Percentiles rank a stretch among this genome's conserved stretches.
Conservation (phyloP, 1,140 invertebrate species). For the Drosophila burlai region DNA sequence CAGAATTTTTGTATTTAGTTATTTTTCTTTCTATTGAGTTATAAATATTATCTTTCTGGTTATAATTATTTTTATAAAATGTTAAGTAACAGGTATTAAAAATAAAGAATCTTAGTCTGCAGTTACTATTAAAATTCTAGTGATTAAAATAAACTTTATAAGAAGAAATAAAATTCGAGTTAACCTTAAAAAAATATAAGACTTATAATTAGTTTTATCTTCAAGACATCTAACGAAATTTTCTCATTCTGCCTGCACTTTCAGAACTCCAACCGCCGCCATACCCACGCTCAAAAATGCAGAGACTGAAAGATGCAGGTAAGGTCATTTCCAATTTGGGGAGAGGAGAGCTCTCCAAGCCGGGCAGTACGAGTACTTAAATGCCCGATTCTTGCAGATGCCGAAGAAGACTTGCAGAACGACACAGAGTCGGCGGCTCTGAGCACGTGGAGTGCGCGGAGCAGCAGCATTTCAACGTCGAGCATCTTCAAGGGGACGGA, state of each 20-base stretch:
- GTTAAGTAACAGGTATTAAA: too few relatives aligned
- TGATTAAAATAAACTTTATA: too few relatives aligned
- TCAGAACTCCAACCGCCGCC: slow-evolving; percentile 91
- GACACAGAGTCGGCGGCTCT: slow-evolving; percentile 55
- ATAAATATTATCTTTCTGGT: not conserved
- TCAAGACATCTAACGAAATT: slow-evolving; percentile 5
- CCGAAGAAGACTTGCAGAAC: slow-evolving; percentile 73
- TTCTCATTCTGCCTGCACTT: slow-evolving; percentile 82
- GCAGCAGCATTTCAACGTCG: slow-evolving; percentile 57
- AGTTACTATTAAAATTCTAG: too few relatives aligned
- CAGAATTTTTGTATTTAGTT: not conserved
- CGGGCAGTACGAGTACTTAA: not conserved
- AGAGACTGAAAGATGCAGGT: slow-evolving; percentile 91
- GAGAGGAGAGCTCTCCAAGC: not conserved
- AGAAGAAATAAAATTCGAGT: too few relatives aligned
- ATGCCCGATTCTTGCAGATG: slow-evolving; percentile 47
- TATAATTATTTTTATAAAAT: not conserved
- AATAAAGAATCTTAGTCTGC: not conserved
- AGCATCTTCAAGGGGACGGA: slow-evolving; percentile 59
- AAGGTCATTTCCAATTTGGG: slow-evolving; percentile 65
- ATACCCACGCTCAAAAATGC: slow-evolving; percentile 89
- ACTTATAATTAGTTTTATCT: not conserved
- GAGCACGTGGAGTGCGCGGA: slow-evolving; percentile 46
- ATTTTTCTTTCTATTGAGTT: not conserved
- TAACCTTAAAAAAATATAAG: too few relatives aligned